Evolutionary conservation across 1,140 invertebrate species (phyloP).

Genomic region (Leptopilina clavipes): DNA sequence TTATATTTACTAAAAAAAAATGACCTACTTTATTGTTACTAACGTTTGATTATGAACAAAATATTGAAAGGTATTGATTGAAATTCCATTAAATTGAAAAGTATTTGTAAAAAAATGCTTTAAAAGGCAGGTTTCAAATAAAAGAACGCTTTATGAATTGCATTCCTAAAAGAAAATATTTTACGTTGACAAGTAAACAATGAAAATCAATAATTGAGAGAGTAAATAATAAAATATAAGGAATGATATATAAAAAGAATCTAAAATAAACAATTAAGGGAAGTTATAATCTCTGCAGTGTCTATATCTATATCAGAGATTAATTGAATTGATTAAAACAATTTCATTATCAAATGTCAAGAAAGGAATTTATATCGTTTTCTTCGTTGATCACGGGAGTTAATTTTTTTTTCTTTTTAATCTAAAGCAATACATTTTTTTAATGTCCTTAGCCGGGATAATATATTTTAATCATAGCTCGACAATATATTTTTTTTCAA

Average conservation of each 20-base stretch:
- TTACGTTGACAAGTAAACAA: background rate
- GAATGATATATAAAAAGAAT: background rate
- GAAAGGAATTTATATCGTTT: too few relatives aligned
- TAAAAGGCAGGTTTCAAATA: background rate
- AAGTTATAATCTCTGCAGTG: background rate
- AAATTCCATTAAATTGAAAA: background rate
- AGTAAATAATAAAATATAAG: background rate
- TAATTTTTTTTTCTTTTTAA: too few relatives aligned
- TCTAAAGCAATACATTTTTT: too few relatives aligned
- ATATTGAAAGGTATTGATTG: slow-evolving; percentile 9
- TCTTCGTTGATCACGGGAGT: too few relatives aligned
- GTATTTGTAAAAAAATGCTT: background rate
- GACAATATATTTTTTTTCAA: too few relatives aligned
- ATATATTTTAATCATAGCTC: too few relatives aligned
- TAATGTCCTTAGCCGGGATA: too few relatives aligned
- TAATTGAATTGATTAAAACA: background rate
- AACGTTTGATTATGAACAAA: background rate
- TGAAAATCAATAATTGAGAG: slow-evolving; percentile 1
- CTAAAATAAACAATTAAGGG: background rate
- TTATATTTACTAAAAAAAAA: background rate
- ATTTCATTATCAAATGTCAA: too few relatives aligned
- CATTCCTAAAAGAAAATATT: background rate
- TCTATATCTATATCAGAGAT: background rate
- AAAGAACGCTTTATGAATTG: background rate
- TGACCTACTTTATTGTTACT: background rate